These are phyloP conservation scores for Epinephelus awoara DNA, from an alignment of 2,797 vertebrate genomes.

Conservation along the genomic window DNA sequence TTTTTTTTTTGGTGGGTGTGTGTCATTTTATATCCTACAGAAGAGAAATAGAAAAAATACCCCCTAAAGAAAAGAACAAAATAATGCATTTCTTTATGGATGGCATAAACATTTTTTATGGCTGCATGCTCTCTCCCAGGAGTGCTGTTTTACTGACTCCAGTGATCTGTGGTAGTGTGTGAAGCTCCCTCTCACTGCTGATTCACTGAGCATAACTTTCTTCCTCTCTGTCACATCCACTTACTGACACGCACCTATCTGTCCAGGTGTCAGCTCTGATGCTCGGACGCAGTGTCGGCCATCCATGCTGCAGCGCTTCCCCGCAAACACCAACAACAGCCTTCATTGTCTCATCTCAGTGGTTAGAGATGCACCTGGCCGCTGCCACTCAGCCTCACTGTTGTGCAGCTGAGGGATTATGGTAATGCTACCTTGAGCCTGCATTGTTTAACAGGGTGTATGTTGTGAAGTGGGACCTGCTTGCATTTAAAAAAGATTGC, in stretches of 20 bases:
- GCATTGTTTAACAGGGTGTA: constrained; percentile 58
- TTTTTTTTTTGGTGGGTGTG: neutral
- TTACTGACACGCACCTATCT: constrained; percentile 33
- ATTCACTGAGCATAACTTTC: constrained; percentile 38
- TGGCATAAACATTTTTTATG: constrained; percentile 39
- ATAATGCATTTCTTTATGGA: constrained; percentile 20
- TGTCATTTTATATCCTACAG: constrained; percentile 5
- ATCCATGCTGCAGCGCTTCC: neutral
- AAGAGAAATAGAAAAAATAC: neutral
- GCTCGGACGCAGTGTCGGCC: constrained; percentile 2
- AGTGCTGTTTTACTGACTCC: constrained; percentile 40
- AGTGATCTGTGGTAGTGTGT: constrained; percentile 31
- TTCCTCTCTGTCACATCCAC: constrained; percentile 34
- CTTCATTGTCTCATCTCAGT: constrained; percentile 34
- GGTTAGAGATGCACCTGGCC: constrained; percentile 52
- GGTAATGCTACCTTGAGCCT: constrained; percentile 53
- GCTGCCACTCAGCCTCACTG: constrained; percentile 43
- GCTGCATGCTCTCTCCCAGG: constrained; percentile 11
- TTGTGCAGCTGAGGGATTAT: constrained; percentile 60
- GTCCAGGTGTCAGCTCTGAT: constrained; percentile 51
- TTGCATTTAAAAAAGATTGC: constrained; percentile 9
- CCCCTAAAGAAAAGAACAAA: neutral
- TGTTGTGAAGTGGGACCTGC: constrained; percentile 20
- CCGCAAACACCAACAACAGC: neutral
- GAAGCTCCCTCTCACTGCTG: constrained; percentile 25